A percentile compares a stretch with the other conserved stretches of the same genome.
phyloP scores from a whole-genome alignment of 2,888 invertebrate genomes.

The Nipponacmea schrenckii region DNA sequence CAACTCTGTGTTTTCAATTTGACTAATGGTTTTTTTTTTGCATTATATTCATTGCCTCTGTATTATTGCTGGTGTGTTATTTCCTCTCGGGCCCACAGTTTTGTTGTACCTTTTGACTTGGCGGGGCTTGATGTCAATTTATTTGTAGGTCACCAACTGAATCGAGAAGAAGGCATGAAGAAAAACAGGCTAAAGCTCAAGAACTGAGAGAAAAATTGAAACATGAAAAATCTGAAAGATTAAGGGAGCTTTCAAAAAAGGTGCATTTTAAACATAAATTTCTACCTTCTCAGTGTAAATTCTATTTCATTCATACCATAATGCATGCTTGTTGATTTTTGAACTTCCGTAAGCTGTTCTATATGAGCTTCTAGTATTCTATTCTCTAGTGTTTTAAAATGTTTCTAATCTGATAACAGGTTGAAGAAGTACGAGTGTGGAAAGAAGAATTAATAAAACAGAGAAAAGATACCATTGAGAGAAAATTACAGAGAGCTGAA shows the following conservation, averaged over 20 bases:
- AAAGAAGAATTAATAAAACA: constrained; percentile 88
- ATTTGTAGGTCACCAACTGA: constrained; percentile 67
- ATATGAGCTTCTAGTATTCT: too few relatives aligned
- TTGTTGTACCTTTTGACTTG: too few relatives aligned
- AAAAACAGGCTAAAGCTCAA: constrained; percentile 91
- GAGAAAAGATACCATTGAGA: constrained; percentile 68
- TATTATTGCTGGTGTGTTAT: too few relatives aligned
- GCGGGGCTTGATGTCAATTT: not conserved
- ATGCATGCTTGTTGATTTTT: too few relatives aligned
- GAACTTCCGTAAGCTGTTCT: too few relatives aligned
- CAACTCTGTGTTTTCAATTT: too few relatives aligned
- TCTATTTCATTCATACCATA: too few relatives aligned
- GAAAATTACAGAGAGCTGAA: constrained; percentile 78
- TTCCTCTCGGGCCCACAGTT: too few relatives aligned
- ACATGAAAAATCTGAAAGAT: constrained; percentile 84
- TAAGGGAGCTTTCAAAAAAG: constrained; percentile 85
- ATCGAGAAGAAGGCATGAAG: constrained; percentile 82
- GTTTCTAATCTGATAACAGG: constrained; percentile 59
- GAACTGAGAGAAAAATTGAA: constrained; percentile 84
- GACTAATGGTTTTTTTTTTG: too few relatives aligned
- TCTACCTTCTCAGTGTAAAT: too few relatives aligned
- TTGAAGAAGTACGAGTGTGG: constrained; percentile 77
- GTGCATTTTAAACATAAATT: constrained; percentile 72
- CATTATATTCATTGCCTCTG: too few relatives aligned
- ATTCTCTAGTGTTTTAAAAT: too few relatives aligned